Percentiles rank a stretch among this genome's conserved stretches.
These are phyloP conservation scores for Synergus japonicus DNA, from an alignment of 2,888 invertebrate genomes.

Conservation along the genomic window DNA sequence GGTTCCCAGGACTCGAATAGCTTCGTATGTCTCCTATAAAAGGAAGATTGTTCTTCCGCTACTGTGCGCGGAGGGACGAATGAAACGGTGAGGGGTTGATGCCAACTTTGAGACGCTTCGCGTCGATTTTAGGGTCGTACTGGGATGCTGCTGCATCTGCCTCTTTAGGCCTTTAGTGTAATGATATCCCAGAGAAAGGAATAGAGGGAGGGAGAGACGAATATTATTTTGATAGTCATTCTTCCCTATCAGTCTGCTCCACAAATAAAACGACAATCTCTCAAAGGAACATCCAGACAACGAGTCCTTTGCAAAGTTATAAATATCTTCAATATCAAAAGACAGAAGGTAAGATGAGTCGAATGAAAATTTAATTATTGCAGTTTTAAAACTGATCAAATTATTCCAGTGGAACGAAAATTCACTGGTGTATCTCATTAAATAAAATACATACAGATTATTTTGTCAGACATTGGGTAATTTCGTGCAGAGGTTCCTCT, in stretches of 20 bases:
- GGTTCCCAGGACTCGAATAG: conserved; percentile 76
- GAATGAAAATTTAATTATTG: not conserved
- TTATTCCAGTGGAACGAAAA: not conserved
- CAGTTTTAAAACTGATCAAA: not conserved
- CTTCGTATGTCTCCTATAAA: conserved; percentile 73
- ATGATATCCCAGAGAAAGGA: conserved; percentile 68
- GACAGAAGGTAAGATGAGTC: no score
- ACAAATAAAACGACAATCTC: conserved; percentile 58
- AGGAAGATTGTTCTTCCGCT: conserved; percentile 72
- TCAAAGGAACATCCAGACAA: not conserved
- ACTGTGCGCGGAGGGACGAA: conserved; percentile 63
- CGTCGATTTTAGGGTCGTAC: conserved; percentile 34
- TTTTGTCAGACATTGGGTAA: not conserved
- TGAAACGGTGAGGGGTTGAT: conserved; percentile 61
- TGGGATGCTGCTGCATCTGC: conserved; percentile 71
- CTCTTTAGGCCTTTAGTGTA: conserved; percentile 70
- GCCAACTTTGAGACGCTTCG: conserved; percentile 42
- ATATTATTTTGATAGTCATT: conserved; percentile 60
- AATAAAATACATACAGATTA: not conserved
- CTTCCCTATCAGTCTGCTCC: conserved; percentile 69
- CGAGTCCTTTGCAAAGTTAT: not conserved
- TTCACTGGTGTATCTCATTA: not conserved
- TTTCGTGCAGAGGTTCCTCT: not conserved
- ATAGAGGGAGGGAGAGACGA: conserved; percentile 38
- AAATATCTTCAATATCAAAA: not conserved